phyloP scores from a whole-genome alignment of 1,140 invertebrate genomes.

The Cryptotermes secundus region DNA sequence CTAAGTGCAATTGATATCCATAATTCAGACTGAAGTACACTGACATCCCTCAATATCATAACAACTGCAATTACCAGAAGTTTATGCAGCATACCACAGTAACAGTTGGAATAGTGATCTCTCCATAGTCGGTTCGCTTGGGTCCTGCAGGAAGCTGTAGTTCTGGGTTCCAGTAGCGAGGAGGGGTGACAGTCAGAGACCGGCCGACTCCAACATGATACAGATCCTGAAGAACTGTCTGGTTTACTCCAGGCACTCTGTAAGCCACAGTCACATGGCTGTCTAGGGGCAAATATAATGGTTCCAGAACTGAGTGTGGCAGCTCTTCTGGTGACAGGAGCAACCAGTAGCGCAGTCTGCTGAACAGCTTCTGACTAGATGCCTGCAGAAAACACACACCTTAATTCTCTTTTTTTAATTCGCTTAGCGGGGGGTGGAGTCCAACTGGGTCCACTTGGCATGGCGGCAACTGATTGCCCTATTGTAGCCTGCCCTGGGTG shows the following conservation, averaged over 20 bases:
- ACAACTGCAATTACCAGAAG: too few species aligned
- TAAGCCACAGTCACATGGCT: not conserved
- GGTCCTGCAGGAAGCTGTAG: not conserved
- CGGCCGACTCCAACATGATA: not conserved
- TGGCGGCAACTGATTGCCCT: too few species aligned
- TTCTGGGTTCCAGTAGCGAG: not conserved
- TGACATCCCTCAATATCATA: too few species aligned
- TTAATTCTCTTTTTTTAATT: too few species aligned
- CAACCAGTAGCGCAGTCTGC: not conserved
- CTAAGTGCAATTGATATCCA: too few species aligned
- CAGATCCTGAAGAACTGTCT: not conserved
- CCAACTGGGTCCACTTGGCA: too few species aligned
- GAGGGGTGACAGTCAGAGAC: not conserved
- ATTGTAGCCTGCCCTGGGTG: too few species aligned
- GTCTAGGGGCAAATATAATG: not conserved
- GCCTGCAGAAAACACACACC: not conserved
- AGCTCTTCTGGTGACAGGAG: not conserved
- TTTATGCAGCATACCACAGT: not conserved
- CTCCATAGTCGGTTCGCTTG: not conserved
- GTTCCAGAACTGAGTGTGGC: not conserved
- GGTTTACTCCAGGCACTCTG: not conserved
- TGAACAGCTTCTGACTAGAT: not conserved
- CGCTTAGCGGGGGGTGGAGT: too few species aligned
- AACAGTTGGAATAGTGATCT: not conserved
- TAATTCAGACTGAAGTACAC: too few species aligned